Conservation (phyloP, 2,888 invertebrate genomes). For the Hypena proboscidalis region DNA sequence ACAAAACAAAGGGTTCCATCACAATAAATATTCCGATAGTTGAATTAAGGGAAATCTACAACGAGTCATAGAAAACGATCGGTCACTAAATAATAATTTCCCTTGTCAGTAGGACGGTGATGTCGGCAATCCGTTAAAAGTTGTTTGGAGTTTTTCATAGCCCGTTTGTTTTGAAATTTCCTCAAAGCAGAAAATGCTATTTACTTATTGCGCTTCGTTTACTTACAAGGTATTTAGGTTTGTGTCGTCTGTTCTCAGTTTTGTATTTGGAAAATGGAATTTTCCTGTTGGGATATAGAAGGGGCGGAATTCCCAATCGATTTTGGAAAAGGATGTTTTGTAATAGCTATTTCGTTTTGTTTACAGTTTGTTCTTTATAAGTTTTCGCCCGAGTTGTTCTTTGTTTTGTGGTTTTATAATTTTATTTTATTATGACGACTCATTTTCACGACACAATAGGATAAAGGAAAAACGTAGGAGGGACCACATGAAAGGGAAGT, state of each 20-base stretch:
- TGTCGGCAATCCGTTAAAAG: conserved; percentile 64
- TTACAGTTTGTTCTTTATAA: conserved; percentile 52
- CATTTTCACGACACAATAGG: not conserved
- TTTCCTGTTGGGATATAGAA: conserved; percentile 75
- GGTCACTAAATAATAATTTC: conserved; percentile 30
- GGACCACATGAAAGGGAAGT: not conserved
- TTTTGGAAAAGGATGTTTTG: conserved; percentile 66
- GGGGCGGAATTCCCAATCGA: conserved; percentile 77
- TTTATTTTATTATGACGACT: conserved; percentile 2
- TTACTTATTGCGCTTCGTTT: conserved; percentile 83
- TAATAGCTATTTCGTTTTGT: conserved; percentile 63
- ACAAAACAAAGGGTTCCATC: conserved; percentile 1
- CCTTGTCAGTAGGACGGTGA: conserved; percentile 49
- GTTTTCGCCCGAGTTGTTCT: conserved; percentile 24
- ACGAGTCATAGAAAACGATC: conserved; percentile 22
- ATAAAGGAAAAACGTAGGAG: not conserved
- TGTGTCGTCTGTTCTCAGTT: conserved; percentile 73
- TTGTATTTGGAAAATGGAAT: conserved; percentile 81
- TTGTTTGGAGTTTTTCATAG: conserved; percentile 69
- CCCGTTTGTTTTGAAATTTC: conserved; percentile 72
- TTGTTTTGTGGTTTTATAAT: conserved; percentile 25
- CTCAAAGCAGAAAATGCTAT: conserved; percentile 75
- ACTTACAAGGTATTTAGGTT: conserved; percentile 83
- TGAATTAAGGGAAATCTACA: conserved; percentile 14
- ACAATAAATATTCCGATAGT: conserved; percentile 5